These are phyloP conservation scores for Loris lydekkerianus DNA, from an alignment of 2,797 vertebrate genomes.

Conservation along the genomic window DNA sequence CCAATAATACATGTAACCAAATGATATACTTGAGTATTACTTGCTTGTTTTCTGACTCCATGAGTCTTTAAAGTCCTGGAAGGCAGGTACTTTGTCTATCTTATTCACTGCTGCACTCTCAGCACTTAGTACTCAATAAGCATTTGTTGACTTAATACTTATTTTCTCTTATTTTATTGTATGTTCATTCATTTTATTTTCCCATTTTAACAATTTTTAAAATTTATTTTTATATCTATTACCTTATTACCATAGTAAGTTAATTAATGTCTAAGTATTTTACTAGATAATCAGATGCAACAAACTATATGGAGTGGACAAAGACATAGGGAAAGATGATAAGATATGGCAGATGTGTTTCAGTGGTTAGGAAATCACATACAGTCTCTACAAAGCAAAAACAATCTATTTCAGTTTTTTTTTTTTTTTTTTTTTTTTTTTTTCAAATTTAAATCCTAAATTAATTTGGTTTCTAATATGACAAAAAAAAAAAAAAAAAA, in stretches of 20 bases:
- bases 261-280: neutral
- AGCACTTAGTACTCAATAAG: neutral
- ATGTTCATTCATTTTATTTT: neutral
- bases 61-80: neutral
- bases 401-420: neutral
- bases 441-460: no score
- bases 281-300: neutral
- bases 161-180: conserved; percentile 11
- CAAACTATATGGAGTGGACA: neutral
- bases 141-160: neutral
- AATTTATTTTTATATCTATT: neutral
- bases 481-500: neutral
- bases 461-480: no score
- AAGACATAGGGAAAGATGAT: neutral
- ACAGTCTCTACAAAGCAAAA: neutral
- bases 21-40: neutral
- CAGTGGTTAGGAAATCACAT: neutral
- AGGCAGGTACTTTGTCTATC: neutral
- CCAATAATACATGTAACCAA: neutral
- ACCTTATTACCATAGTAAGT: neutral
- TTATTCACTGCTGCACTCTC: neutral
- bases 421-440: neutral
- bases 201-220: conserved; percentile 14
- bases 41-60: neutral
- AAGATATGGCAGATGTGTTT: neutral